phyloP scores from a whole-genome alignment of 2,113 vertebrate genomes.

The Genyomyrus donnyi region DNA sequence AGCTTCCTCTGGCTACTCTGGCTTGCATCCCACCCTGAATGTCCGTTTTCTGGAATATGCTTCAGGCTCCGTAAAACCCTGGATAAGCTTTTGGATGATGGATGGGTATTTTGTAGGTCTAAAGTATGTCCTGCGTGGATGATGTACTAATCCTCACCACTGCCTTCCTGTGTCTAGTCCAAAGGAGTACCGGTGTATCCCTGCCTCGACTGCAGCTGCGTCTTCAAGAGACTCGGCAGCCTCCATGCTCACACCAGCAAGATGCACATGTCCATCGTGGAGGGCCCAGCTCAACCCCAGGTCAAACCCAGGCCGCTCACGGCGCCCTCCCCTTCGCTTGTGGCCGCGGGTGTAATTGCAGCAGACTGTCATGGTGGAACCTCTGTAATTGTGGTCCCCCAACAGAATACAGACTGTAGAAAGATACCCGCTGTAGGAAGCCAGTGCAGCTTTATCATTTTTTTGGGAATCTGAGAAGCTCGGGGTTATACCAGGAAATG shows the following conservation, averaged over 20 bases:
- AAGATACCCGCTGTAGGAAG: not conserved
- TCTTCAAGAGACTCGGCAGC: constrained; percentile 94
- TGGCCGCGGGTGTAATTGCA: not conserved
- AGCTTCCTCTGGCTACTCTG: not conserved
- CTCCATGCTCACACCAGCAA: constrained; percentile 97
- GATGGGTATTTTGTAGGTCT: not conserved
- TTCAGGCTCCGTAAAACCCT: not conserved
- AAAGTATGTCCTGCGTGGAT: not conserved
- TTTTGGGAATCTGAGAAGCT: not conserved
- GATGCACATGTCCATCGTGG: constrained; percentile 86
- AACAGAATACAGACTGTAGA: not conserved
- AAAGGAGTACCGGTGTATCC: constrained; percentile 85
- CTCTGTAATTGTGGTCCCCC: not conserved
- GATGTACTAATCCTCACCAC: not conserved
- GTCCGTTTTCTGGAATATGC: not conserved
- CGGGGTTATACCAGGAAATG: not conserved
- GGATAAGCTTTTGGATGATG: not conserved
- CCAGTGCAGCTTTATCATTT: not conserved
- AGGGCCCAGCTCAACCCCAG: constrained; percentile 64
- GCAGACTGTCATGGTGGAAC: not conserved
- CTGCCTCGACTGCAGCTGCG: constrained; percentile 93
- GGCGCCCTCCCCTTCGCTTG: too few species aligned
- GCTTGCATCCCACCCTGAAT: not conserved
- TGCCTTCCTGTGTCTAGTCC: constrained; percentile 55
- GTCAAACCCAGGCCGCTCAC: constrained; percentile 50